Base-by-base conservation (phyloP, 2,113 vertebrate genomes). In the Paratilapia polleni region DNA sequence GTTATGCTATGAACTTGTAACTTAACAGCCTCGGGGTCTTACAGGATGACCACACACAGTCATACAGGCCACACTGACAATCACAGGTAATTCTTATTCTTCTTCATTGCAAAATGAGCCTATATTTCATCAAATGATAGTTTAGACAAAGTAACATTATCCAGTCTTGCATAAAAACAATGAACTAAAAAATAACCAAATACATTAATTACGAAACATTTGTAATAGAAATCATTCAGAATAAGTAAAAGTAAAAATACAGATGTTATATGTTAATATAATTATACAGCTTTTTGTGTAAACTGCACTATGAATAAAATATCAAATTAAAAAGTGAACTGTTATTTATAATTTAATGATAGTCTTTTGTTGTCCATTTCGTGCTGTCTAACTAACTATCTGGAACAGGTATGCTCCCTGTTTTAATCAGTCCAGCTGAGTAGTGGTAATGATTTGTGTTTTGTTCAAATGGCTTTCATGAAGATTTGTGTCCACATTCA, bases 1-100 rank as follows among this genome's bases (percentile, higher is more conserved):
- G 79, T 80, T 66, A 83, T 26, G 56, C 88, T 89, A 47, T 41
- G 31, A 63, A 81, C 86, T 77, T 58, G 47, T 62, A 43, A 36
- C 31, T 41, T n/a, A 58, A 17, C 20, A 74, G 62, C n/a, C 19
- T 85, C 59, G n/a, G 1, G 26, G 26, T 62, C 58, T 41, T 22
- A 59, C 38, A 62, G 41, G 8, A 15, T 34, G 43, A 73, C 66
- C 36, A 77, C 24, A 77, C 38, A 60, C 0, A 11, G 43, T 13
- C 66, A 70, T 13, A n/a, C 6, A 14, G 17, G 66, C 43, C 43
- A 73, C 26, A 47, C 43, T 11, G 38, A 12, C 1, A 12, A 41
- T 41, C 8, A 52, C 8, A 52, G 13, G 19, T 19, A 19, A 14
- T 54, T 20, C 20, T n/a, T 56, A 11, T 4, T n/a, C 3, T 54